Conservation (phyloP, 1,140 invertebrate species). For the Tetraneura akinire region DNA sequence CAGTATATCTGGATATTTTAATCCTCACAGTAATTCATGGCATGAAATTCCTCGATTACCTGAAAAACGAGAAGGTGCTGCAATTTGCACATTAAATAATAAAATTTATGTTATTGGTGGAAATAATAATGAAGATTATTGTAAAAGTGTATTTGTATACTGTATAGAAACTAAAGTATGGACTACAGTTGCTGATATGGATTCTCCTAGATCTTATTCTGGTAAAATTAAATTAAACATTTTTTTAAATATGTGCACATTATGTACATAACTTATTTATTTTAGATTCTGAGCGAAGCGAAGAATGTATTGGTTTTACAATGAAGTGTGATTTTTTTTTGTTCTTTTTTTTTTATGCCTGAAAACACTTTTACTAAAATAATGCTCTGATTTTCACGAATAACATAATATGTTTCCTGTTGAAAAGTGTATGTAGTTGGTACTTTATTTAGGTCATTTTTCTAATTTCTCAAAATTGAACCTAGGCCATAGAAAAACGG, state of each 20-base stretch:
- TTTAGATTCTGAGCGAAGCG: no score
- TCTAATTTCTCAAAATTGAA: no score
- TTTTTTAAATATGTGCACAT: neutral
- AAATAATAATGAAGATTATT: neutral
- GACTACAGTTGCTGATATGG: neutral
- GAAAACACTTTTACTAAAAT: no score
- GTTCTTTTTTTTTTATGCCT: no score
- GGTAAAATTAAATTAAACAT: conserved; percentile 3
- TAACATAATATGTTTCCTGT: no score
- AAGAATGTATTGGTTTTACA: no score
- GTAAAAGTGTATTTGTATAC: conserved; percentile 20
- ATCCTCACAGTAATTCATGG: neutral
- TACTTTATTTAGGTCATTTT: no score
- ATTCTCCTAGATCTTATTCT: neutral
- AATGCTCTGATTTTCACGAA: no score
- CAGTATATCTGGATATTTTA: neutral
- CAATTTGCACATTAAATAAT: conserved; percentile 18
- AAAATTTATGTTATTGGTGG: conserved; percentile 35
- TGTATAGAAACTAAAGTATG: conserved; percentile 23
- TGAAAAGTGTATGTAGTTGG: no score
- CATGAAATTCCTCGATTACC: neutral
- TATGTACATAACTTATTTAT: no score
- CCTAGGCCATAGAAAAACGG: no score
- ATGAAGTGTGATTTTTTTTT: no score
- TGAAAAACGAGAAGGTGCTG: neutral